Evolutionary conservation across 2,888 invertebrate genomes (phyloP), one percentile per base, ranked within the genome.

Genomic region (Dorcus hopei): DNA sequence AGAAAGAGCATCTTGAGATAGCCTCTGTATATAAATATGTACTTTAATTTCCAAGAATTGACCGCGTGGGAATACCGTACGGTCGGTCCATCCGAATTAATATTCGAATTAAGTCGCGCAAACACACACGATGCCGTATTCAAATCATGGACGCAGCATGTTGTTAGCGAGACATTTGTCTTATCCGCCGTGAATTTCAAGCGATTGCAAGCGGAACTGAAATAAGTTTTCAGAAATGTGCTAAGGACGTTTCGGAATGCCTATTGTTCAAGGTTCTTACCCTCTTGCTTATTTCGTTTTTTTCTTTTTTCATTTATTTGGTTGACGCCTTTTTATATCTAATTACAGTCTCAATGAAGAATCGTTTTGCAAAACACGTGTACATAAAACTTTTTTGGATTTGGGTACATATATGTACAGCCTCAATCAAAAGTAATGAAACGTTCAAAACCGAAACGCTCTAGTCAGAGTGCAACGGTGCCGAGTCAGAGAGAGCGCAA

Each of bases 151-250:
- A 52, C 61, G 55, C 54, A 58, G 63, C 58, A 56, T 61, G 66
- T 65, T 66, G 66, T 66, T 65, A 66, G 66, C 66, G 63, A 66
- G 66, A 52, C 60, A 56, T 52, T 55, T 60, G 38, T 48, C 43
- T 53, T 19, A 39, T 51, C 49, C 56, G 48, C 49, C 53, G 57
- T 61, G 61, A 61, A 61, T 61, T 61, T 61, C 58, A 61, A 61
- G 54, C 48, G 45, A 62, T 60, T 58, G 65, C 65, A 65, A 67
- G 65, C 65, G 65, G 67, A 67, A 67, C 67, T 67, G 58, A 59
- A 61, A 59, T 58, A 60, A 57, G 61, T 65, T 67, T 67, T 62
- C 65, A 64, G 64, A 63, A 66, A 62, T 61, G 58, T 58, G 56
- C 38, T 38, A 19, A 61, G 57, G 57, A 59, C 60, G 61, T 60